Conservation (phyloP, 2,113 vertebrate species). For the Phyllopteryx taeniolatus region DNA sequence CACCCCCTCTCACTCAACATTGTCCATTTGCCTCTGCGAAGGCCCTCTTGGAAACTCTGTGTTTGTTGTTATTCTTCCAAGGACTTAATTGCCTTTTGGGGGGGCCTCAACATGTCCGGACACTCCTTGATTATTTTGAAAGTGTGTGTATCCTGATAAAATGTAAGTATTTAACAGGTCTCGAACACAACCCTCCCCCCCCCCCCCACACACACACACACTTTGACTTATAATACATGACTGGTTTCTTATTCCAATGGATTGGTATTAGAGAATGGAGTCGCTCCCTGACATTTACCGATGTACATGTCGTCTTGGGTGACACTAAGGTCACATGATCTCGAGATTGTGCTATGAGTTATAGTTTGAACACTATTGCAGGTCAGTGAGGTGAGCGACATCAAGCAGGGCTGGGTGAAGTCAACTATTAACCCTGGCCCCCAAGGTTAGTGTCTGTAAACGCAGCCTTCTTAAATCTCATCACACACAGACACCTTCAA, state of each 20-base stretch:
- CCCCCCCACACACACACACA: no score
- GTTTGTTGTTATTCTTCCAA: not conserved
- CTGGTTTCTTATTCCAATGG: not conserved
- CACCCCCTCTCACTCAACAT: not conserved
- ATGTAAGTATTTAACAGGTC: no score
- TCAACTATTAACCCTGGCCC: constrained; percentile 38
- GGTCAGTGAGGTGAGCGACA: constrained; percentile 25
- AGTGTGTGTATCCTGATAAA: no score
- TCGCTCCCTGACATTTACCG: not conserved
- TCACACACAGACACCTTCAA: constrained; percentile 7
- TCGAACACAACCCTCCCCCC: no score
- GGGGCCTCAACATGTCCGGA: no score
- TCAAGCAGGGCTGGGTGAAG: constrained; percentile 24
- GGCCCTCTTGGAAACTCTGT: not conserved
- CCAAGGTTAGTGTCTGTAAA: constrained; percentile 12
- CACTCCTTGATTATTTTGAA: no score
- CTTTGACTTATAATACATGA: not conserved
- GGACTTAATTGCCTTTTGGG: not conserved
- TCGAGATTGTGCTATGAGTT: constrained; percentile 20
- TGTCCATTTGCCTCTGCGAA: not conserved
- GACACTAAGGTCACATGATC: constrained; percentile 12
- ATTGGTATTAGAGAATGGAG: not conserved
- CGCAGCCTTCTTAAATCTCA: not conserved
- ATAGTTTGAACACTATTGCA: not conserved
- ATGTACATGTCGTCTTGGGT: not conserved